A percentile compares a stretch with the other conserved stretches of the same genome.
These are phyloP conservation scores for Caenorhabditis elegans DNA, from an alignment of 1,140 invertebrate species.

Conservation along the genomic window WBcel235 BX284606.5:12942501-12943000, in stretches of 20 bases:
- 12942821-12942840: constrained; percentile 23
- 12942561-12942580: too few relatives aligned
- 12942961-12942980: neutral
- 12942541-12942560: neutral
- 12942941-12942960: too few relatives aligned
- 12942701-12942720: too few relatives aligned
- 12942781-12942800: constrained; percentile 19
- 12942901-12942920: neutral
- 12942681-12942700: too few relatives aligned
- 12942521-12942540: constrained; percentile 1
- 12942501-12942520: constrained; percentile 77
- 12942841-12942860: constrained; percentile 32
- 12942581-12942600: too few relatives aligned
- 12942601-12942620: too few relatives aligned
- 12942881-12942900: constrained; percentile 33
- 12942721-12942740: too few relatives aligned
- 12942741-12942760: neutral
- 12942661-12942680: too few relatives aligned
- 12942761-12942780: constrained; percentile 32
- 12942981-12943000: neutral
- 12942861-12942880: constrained; percentile 24
- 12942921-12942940: neutral
- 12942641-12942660: too few relatives aligned
- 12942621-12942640: too few relatives aligned
- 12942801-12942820: constrained; percentile 34